These are phyloP conservation scores for Synergus itoensis DNA, from an alignment of 2,888 invertebrate genomes.

Conservation along the genomic window DNA sequence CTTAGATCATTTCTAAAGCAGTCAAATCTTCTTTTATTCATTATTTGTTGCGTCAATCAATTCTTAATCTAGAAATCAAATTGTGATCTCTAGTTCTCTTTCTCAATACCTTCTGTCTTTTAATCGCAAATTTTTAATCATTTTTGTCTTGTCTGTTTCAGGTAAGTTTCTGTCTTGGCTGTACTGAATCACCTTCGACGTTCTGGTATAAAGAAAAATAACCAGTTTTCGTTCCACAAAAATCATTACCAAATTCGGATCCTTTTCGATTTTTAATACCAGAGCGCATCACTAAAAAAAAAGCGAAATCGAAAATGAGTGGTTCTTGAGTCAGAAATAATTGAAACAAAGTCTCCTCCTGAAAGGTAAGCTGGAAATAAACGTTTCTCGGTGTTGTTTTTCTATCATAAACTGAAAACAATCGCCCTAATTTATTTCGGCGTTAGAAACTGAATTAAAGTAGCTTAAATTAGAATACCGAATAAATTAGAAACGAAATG, in stretches of 20 bases:
- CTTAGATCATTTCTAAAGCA: background rate
- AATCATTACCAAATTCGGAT: slow-evolving; percentile 5
- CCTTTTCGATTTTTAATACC: slow-evolving; percentile 2
- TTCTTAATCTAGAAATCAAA: background rate
- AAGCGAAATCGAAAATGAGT: background rate
- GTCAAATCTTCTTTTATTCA: background rate
- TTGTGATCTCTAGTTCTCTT: background rate
- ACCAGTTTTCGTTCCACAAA: background rate
- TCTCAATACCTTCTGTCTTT: background rate
- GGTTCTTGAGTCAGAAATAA: background rate
- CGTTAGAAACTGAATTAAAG: background rate
- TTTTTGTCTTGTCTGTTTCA: background rate
- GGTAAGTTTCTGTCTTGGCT: slow-evolving; percentile 11
- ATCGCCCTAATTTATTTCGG: background rate
- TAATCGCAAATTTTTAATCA: background rate
- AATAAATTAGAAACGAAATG: background rate
- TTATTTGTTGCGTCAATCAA: background rate
- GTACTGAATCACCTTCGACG: slow-evolving; percentile 5
- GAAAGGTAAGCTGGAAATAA: background rate
- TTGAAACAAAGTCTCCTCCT: background rate
- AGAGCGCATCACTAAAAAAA: background rate
- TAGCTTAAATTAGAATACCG: background rate
- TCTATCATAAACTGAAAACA: background rate
- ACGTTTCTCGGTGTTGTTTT: background rate
- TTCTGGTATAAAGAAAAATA: background rate